Evolutionary conservation across 2,797 vertebrate species (phyloP).

Genomic region (Hemitrygon akajei): DNA sequence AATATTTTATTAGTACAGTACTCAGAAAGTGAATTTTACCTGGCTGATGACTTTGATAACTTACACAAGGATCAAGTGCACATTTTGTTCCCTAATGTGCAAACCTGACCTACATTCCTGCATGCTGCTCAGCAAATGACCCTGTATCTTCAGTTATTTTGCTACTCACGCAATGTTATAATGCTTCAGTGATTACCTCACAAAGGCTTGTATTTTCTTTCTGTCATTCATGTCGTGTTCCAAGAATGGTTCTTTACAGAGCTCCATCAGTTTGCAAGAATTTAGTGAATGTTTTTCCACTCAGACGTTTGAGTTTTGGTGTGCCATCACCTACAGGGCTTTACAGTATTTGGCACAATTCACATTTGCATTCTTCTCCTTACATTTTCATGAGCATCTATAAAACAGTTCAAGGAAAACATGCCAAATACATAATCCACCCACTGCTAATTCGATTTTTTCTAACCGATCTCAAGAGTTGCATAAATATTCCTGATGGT

Average conservation of each 20-base stretch:
- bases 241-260: no score
- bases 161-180: neutral
- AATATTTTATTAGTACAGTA: neutral
- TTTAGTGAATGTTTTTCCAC: neutral
- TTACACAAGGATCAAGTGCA: neutral
- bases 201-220: neutral
- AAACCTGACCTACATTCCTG: constrained; percentile 11
- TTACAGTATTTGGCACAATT: neutral
- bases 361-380: neutral
- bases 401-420: neutral
- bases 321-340: neutral
- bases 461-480: neutral
- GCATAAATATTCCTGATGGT: neutral
- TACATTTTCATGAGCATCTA: neutral
- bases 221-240: neutral
- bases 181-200: neutral
- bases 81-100: neutral
- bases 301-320: neutral
- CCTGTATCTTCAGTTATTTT: neutral
- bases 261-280: neutral
- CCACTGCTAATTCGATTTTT: neutral
- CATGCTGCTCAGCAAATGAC: neutral
- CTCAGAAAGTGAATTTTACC: neutral
- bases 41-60: neutral
- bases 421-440: neutral